Evolutionary conservation across 2,113 vertebrate genomes (phyloP), one percentile per base, ranked within the genome.

Genomic region (Limanda limanda): DNA sequence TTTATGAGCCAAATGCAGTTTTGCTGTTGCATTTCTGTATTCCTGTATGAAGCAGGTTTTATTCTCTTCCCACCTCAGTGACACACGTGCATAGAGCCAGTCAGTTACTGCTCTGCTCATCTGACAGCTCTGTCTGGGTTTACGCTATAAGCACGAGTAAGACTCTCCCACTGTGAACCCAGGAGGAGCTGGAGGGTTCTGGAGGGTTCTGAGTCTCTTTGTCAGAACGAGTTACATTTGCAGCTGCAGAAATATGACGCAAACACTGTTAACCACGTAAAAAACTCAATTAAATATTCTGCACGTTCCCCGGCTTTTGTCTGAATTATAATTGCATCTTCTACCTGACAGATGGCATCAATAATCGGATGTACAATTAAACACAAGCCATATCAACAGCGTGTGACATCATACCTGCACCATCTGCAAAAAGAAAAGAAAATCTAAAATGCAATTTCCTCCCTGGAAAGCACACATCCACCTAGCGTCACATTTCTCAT

Each of bases 401-500:
- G 11, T 56, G 21, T 81, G 60, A 64, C 45, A 66, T 72, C 63
- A 82, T 66, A 24, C n/a, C 24, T 63, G 52, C 23, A 59, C 31
- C 21, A 18, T 57, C 45, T 54, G 23, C 5, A 31, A 60, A 31
- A 57, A 68, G 48, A 65, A 72, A 57, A 74, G 23, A 78, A 64
- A 78, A 66, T 37, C 47, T 21, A 70, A 78, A 82, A 81, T 63
- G 20, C 14, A 61, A 83, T 76, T 83, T 78, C 68, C 5, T 20
- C 51, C 66, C 71, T 82, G 68, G 79, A 66, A 76, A 76, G 71
- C 72, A 71, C 31, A 35, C 61, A 57, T 73, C 69, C 69, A 37
- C 75, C 86, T 58, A 61, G 80, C 77, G 48, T 82, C 68, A 74
- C 76, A 86, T 86, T 86, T 88, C 82, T 89, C 87, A 91, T 92